Evolutionary conservation across 1,140 invertebrate genomes (phyloP).

Genomic region (Pissodes strobi): DNA sequence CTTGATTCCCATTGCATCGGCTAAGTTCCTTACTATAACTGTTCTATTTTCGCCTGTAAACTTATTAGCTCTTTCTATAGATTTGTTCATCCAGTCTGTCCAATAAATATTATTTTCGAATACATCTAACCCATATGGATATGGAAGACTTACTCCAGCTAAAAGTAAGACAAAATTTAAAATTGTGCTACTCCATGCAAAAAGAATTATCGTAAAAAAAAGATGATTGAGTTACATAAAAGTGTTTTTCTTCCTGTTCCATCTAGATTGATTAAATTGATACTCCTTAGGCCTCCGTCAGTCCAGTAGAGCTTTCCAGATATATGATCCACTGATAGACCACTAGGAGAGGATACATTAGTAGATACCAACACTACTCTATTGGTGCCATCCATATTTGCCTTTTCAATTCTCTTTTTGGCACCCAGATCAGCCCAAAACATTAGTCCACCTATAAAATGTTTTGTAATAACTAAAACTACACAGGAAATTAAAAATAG

Average conservation of each 20-base stretch:
- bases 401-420: constrained; percentile 79
- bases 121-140: constrained; percentile 86
- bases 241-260: constrained; percentile 73
- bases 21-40: constrained; percentile 68
- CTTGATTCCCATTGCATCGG: constrained; percentile 81
- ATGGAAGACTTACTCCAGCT: constrained; percentile 62
- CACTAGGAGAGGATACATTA: constrained; percentile 80
- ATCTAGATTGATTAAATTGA: constrained; percentile 82
- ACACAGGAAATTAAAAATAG: too few relatives aligned
- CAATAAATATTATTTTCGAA: constrained; percentile 85
- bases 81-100: constrained; percentile 81
- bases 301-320: constrained; percentile 77
- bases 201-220: background rate
- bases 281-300: constrained; percentile 77
- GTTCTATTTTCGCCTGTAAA: constrained; percentile 68
- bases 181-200: background rate
- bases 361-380: constrained; percentile 69
- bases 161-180: too few relatives aligned
- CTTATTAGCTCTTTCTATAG: constrained; percentile 79
- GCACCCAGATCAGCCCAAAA: constrained; percentile 91
- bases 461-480: background rate
- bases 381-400: constrained; percentile 84
- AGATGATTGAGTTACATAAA: constrained; percentile 66
- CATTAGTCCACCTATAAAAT: constrained; percentile 68
- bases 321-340: constrained; percentile 77